Conservation (phyloP, 1,140 invertebrate species). For the Hylyphantes graminicola region DNA sequence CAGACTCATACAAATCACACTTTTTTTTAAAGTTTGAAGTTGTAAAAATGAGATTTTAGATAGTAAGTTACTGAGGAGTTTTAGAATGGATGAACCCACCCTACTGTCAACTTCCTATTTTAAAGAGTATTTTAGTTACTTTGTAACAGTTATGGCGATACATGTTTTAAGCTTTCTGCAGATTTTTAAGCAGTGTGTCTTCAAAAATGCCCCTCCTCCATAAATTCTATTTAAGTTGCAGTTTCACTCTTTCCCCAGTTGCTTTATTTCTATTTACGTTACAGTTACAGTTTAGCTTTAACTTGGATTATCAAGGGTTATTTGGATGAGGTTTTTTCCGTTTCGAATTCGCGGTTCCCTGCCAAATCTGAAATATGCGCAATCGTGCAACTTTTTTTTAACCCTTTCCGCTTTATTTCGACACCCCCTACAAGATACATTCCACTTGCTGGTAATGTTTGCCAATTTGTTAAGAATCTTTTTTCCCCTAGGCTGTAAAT, state of each 20-base stretch:
- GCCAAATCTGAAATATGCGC: slow-evolving; percentile 32
- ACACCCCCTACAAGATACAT: neutral
- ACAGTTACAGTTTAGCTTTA: neutral
- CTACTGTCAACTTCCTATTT: too few relatives aligned
- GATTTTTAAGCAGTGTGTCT: too few relatives aligned
- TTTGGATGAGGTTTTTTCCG: too few relatives aligned
- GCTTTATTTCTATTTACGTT: too few relatives aligned
- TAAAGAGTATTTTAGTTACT: too few relatives aligned
- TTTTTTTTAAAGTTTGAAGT: too few relatives aligned
- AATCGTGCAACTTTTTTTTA: neutral
- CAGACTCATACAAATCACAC: too few relatives aligned
- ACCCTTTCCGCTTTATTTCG: neutral
- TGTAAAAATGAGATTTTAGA: too few relatives aligned
- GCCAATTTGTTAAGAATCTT: neutral
- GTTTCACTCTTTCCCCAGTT: neutral
- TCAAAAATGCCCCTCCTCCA: neutral
- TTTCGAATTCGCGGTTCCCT: neutral
- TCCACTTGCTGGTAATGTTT: neutral
- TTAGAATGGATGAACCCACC: too few relatives aligned
- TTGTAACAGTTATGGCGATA: too few relatives aligned
- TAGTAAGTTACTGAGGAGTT: too few relatives aligned
- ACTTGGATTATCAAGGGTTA: neutral
- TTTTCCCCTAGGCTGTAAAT: neutral
- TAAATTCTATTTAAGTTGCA: slow-evolving; percentile 17
- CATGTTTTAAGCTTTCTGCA: too few relatives aligned